Conservation (phyloP, 2,888 invertebrate genomes). For the Limenitis camilla region DNA sequence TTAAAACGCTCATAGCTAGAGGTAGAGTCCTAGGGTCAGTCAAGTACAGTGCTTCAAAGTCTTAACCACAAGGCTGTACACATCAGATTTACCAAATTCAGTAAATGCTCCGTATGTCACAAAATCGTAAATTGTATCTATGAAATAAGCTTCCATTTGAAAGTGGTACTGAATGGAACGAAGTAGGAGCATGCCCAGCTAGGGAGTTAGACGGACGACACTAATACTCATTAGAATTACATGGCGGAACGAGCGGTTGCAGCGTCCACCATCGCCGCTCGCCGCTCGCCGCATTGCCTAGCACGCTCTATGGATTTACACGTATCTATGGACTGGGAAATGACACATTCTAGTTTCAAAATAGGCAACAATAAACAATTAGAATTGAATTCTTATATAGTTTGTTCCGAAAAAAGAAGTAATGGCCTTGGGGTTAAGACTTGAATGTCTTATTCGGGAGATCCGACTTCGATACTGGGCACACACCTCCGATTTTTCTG, state of each 20-base stretch:
- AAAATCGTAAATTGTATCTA: conserved; percentile 3
- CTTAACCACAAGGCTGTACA: too few relatives aligned
- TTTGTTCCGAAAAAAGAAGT: too few relatives aligned
- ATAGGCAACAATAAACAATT: conserved; percentile 5
- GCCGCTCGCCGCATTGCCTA: conserved; percentile 21
- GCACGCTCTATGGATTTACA: conserved; percentile 25
- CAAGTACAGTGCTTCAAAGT: too few relatives aligned
- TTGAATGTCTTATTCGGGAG: too few relatives aligned
- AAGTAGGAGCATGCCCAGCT: conserved; percentile 11
- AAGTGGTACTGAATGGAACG: conserved; percentile 20
- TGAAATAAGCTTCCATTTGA: conserved; percentile 19
- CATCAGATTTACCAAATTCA: too few relatives aligned
- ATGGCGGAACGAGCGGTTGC: conserved; percentile 54
- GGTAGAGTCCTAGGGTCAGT: too few relatives aligned
- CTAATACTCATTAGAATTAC: conserved; percentile 75
- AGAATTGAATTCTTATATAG: too few relatives aligned
- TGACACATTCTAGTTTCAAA: conserved; percentile 17
- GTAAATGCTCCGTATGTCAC: not conserved
- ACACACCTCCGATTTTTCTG: too few relatives aligned
- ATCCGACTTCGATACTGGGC: too few relatives aligned
- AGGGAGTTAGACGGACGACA: conserved; percentile 48
- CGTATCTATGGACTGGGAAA: conserved; percentile 15
- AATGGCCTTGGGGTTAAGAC: too few relatives aligned
- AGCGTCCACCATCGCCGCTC: conserved; percentile 23
- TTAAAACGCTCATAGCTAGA: too few relatives aligned